Evolutionary conservation across 1,140 invertebrate genomes (phyloP).

Genomic region (Aphaenogaster floridana): DNA sequence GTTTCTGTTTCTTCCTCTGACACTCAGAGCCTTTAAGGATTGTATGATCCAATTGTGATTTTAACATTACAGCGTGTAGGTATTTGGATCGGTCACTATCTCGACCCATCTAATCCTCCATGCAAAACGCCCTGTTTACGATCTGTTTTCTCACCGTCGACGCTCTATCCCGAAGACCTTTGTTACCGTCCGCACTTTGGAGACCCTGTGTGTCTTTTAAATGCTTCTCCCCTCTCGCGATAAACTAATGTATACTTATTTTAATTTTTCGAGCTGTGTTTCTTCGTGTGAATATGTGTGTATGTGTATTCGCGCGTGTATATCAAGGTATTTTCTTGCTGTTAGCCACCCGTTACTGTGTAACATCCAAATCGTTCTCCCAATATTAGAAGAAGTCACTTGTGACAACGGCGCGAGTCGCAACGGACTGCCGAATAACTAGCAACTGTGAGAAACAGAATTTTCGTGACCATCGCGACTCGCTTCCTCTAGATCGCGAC

Average conservation of each 20-base stretch:
- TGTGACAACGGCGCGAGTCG: background rate
- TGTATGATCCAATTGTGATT: background rate
- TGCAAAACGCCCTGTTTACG: background rate
- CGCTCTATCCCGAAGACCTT: constrained; percentile 11
- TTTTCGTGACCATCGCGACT: background rate
- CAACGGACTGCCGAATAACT: background rate
- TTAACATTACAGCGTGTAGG: background rate
- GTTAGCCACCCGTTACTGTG: background rate
- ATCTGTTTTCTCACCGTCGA: constrained; percentile 23
- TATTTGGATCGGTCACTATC: background rate
- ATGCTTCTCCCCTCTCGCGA: constrained; percentile 49
- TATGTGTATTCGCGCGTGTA: background rate
- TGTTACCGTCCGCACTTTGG: constrained; percentile 37
- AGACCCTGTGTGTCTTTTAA: constrained; percentile 67
- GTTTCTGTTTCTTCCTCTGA: too few relatives aligned
- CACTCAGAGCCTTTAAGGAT: background rate
- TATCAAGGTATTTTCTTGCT: constrained; percentile 35
- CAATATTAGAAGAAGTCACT: background rate
- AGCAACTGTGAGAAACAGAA: background rate
- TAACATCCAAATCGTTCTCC: background rate
- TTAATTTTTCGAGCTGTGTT: constrained; percentile 55
- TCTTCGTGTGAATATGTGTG: background rate
- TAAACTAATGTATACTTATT: constrained; percentile 59
- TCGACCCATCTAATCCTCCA: background rate
- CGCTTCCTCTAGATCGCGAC: background rate